Percentiles rank a stretch among this genome's conserved stretches.
These are phyloP conservation scores for Perca schrenkii DNA, from an alignment of 2,113 vertebrate genomes.

Conservation along the genomic window DNA sequence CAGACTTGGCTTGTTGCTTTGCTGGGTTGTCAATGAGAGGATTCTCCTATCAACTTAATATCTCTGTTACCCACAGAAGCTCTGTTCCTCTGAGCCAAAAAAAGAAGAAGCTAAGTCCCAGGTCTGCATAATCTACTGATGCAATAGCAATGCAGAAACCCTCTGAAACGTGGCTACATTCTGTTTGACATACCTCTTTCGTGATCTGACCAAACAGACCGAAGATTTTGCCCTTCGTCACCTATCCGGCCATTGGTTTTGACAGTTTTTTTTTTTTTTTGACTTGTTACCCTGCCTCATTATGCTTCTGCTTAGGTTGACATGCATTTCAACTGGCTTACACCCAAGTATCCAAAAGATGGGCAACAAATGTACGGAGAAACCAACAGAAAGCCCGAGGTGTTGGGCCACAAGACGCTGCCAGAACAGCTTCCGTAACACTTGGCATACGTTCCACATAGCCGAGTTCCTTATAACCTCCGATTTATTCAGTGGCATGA, in stretches of 20 bases:
- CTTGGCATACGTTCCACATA: neutral
- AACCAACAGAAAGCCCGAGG: neutral
- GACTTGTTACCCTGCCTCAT: neutral
- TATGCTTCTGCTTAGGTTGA: neutral
- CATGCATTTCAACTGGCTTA: neutral
- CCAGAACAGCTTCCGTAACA: neutral
- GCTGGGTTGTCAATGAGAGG: slow-evolving; percentile 51
- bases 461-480: neutral
- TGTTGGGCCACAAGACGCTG: neutral
- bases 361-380: neutral
- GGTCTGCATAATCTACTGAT: slow-evolving; percentile 26
- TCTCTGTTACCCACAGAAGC: slow-evolving; percentile 40
- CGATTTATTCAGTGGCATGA: too few species aligned
- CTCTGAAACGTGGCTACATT: slow-evolving; percentile 5
- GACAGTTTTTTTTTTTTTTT: neutral
- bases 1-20: slow-evolving; percentile 40
- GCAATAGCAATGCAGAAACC: slow-evolving; percentile 17
- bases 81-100: slow-evolving; percentile 15
- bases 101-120: neutral
- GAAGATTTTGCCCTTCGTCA: neutral
- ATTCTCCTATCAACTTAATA: slow-evolving; percentile 58
- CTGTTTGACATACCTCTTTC: neutral
- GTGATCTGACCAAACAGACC: neutral
- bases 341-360: neutral
- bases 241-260: neutral